Evolutionary conservation across 35 echinoderm and acorn worm species (phyloP), one percentile per base, ranked within the genome.

Genomic region (Ophiothrix spiculata): DNA sequence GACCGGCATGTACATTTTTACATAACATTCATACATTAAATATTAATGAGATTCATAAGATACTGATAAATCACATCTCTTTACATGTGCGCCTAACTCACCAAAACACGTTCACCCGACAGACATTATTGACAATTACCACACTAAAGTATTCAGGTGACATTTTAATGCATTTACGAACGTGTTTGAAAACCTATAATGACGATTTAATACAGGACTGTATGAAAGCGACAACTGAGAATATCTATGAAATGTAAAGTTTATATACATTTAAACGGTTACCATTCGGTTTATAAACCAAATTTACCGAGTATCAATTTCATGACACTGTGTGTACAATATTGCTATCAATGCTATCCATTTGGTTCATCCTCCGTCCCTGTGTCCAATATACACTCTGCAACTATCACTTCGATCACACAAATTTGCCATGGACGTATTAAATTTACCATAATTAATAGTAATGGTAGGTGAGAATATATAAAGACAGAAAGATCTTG

Each of bases 371-470:
- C 60, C 29, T 25, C 60, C 4, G 60, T 15, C 29, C 16, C 60
- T 15, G 4, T 25, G 60, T 12, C 10, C 60, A 69, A 12, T 15
- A 69, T 69, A 69, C 33, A 37, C 35, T 37, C 23, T 38, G 39
- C 4, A 38, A 10, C 77, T 79, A 37, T 41, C 76, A 37, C 21
- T 32, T 77, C 33, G 76, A 77, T 77, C 77, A 38, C 31, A 45
- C 39, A 42, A 84, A 60, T 84, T 84, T 84, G 81, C 81, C 60
- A 69, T 84, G 32, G 31, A 54, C 81, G 81, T 84, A 84, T 84
- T 56, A 84, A 84, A 84, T 84, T 84, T 84, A 37, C 37, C 81
- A 56, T 84, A 84, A 84, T 84, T 84, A 64, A 84, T 54, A 84
- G 31, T 12, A 12, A 36, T 23, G 37, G 81, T 19, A 21, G 81